Percentiles rank a stretch among this genome's conserved stretches.
Conservation (phyloP, 2,888 invertebrate genomes). For the Rapana venosa region DNA sequence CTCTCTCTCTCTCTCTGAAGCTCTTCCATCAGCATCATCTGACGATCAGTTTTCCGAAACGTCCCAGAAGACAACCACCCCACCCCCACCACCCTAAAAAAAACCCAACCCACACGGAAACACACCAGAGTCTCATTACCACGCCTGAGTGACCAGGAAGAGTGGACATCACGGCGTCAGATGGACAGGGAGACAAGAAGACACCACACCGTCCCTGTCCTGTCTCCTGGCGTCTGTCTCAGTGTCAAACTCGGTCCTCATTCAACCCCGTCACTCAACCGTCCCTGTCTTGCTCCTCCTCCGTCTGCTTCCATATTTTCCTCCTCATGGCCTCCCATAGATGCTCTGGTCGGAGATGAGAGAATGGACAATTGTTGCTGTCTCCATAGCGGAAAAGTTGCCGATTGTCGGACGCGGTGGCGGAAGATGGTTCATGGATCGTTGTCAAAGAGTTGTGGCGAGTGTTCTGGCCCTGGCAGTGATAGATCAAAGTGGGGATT, state of each 20-base stretch:
- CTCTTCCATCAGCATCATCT: no score
- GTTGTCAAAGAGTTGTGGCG: background rate
- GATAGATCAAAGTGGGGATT: background rate
- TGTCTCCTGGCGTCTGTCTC: background rate
- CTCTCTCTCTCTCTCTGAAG: no score
- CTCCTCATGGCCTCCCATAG: background rate
- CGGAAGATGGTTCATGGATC: background rate
- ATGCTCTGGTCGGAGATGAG: background rate
- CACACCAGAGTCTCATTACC: background rate
- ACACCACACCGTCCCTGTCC: background rate
- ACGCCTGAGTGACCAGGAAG: background rate
- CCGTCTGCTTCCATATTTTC: constrained; percentile 27
- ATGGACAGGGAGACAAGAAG: background rate
- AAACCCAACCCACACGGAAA: background rate
- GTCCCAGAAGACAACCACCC: no score
- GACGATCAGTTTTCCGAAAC: no score
- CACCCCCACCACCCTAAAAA: no score
- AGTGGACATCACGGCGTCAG: constrained; percentile 28
- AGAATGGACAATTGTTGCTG: constrained; percentile 26
- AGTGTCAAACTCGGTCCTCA: background rate
- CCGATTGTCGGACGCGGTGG: background rate
- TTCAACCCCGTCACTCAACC: background rate
- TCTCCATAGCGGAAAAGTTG: background rate
- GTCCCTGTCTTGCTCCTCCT: background rate
- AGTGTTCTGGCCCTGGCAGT: background rate